A percentile compares a stretch with the other conserved stretches of the same genome.
These are phyloP conservation scores for Pogonocichla stellata DNA, from an alignment of 2,113 vertebrate genomes.

Conservation along the genomic window DNA sequence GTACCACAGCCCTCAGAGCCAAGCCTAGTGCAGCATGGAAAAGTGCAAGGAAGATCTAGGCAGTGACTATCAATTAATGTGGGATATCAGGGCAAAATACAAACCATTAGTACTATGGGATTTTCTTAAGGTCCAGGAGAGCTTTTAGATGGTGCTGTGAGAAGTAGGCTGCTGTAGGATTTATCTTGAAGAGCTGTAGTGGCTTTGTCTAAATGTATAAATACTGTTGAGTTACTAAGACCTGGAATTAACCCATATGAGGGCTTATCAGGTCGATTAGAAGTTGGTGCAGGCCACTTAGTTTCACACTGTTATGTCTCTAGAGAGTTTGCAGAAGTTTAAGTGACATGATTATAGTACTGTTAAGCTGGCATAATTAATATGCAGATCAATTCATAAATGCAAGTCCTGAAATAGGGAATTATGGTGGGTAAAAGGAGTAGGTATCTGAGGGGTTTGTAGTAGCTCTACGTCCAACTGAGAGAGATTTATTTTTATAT, in stretches of 20 bases:
- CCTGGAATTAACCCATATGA: not conserved
- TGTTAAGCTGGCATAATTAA: not conserved
- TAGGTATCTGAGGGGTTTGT: not conserved
- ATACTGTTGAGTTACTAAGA: not conserved
- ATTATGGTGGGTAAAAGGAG: not conserved
- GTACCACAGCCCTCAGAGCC: not conserved
- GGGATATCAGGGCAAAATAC: not conserved
- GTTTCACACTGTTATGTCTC: not conserved
- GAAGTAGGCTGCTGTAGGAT: not conserved
- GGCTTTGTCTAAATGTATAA: not conserved
- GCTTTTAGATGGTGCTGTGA: not conserved
- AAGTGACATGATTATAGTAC: not conserved
- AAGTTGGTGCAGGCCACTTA: not conserved
- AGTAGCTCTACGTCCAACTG: not conserved
- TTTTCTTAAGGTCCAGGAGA: not conserved
- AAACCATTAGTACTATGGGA: fast-evolving
- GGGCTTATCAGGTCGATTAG: not conserved
- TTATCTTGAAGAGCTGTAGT: not conserved
- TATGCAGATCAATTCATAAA: not conserved
- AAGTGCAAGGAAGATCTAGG: not conserved
- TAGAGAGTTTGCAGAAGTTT: not conserved
- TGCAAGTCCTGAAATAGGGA: not conserved
- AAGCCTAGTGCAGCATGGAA: not conserved
- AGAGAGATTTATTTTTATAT: not conserved
- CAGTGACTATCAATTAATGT: not conserved